phyloP scores from a whole-genome alignment of 1,140 invertebrate genomes.

The Leptinotarsa defecta region DNA sequence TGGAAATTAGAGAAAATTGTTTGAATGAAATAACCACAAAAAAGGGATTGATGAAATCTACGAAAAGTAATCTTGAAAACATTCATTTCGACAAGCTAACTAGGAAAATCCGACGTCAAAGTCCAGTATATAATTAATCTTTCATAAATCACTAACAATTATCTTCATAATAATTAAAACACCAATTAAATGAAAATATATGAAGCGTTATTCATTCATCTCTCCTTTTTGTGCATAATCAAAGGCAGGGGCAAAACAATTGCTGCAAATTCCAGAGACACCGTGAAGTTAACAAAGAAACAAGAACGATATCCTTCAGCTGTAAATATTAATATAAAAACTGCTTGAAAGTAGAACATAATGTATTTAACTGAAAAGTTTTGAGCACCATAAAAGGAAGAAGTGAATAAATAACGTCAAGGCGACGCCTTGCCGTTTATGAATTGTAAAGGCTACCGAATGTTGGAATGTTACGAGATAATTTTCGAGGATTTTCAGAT shows the following conservation, averaged over 20 bases:
- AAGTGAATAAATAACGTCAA: slow-evolving; percentile 13
- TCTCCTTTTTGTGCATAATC: neutral
- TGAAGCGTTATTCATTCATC: neutral
- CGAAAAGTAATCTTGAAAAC: too few relatives aligned
- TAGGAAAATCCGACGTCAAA: too few relatives aligned
- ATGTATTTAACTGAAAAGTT: slow-evolving; percentile 20
- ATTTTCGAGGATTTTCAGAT: too few relatives aligned
- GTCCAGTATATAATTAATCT: too few relatives aligned
- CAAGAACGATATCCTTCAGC: slow-evolving; percentile 5
- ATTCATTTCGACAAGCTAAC: too few relatives aligned
- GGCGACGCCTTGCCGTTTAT: slow-evolving; percentile 9
- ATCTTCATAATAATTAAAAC: too few relatives aligned
- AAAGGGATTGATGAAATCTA: too few relatives aligned
- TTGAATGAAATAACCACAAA: too few relatives aligned
- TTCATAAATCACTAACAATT: too few relatives aligned
- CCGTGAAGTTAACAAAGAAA: slow-evolving; percentile 14
- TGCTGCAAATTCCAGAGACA: slow-evolving; percentile 12
- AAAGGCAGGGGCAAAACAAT: slow-evolving; percentile 1
- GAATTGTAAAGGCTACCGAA: slow-evolving; percentile 12
- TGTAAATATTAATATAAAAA: slow-evolving; percentile 21
- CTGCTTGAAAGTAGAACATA: slow-evolving; percentile 16
- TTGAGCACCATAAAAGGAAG: slow-evolving; percentile 9
- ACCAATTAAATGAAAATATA: too few relatives aligned
- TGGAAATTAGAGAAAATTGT: too few relatives aligned
- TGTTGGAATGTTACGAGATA: neutral